Conservation (phyloP, 2,797 vertebrate genomes). For the Poeciliopsis gracilis region DNA sequence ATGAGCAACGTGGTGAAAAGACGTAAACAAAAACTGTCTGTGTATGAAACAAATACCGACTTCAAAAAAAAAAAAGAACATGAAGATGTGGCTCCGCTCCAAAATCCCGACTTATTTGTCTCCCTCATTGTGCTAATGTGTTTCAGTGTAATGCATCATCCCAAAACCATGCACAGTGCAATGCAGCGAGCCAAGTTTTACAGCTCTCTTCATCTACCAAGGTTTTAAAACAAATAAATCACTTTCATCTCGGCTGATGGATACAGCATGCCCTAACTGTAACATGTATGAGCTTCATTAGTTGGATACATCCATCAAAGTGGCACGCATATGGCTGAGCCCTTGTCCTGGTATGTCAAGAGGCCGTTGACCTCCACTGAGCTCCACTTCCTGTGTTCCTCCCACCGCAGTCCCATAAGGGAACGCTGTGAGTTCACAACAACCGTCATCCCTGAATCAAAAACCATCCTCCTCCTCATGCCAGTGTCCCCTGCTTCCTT, state of each 20-base stretch:
- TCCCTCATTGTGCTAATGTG: conserved; percentile 50
- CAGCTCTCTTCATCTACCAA: conserved; percentile 21
- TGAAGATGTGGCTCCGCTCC: conserved; percentile 13
- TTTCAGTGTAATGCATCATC: conserved; percentile 52
- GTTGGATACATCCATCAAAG: conserved; percentile 51
- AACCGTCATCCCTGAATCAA: conserved; percentile 47
- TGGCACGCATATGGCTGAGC: conserved; percentile 41
- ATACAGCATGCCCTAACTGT: conserved; percentile 58
- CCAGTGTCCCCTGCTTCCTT: conserved; percentile 47
- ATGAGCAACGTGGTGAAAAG: conserved; percentile 4
- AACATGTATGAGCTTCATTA: conserved; percentile 43
- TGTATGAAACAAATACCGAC: neutral
- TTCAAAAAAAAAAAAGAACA: conserved; percentile 5
- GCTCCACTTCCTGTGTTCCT: conserved; percentile 67
- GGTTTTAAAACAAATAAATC: conserved; percentile 53
- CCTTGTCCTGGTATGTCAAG: conserved; percentile 64
- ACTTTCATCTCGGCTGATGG: conserved; percentile 52
- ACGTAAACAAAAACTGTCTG: neutral
- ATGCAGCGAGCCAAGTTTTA: conserved; percentile 35
- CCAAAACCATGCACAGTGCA: conserved; percentile 15
- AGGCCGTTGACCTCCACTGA: conserved; percentile 71
- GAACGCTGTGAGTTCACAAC: conserved; percentile 50
- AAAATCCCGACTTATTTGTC: conserved; percentile 35
- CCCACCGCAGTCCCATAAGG: conserved; percentile 44
- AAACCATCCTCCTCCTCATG: conserved; percentile 41